phyloP scores from a whole-genome alignment of 2,888 invertebrate species.

The Adela reaumurella region DNA sequence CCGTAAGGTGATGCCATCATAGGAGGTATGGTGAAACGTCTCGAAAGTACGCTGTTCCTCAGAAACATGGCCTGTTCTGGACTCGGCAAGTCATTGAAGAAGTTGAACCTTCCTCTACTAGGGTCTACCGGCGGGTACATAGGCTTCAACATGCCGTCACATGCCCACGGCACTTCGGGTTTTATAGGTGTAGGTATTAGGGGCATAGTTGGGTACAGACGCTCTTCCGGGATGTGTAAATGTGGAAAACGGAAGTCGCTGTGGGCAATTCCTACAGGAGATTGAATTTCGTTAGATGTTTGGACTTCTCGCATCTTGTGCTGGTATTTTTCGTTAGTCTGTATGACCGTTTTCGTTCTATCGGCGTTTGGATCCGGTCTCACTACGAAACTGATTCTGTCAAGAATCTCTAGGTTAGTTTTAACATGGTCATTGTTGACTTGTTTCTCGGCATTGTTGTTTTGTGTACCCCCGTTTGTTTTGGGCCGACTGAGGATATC shows the following conservation, averaged over 20 bases:
- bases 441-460: not conserved
- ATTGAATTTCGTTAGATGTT: too few relatives aligned
- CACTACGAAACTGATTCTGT: not conserved
- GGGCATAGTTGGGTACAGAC: not conserved
- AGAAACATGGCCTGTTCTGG: not conserved
- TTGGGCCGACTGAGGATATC: not conserved
- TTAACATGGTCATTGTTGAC: not conserved
- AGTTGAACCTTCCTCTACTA: not conserved
- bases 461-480: not conserved
- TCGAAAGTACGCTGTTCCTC: not conserved
- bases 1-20: constrained; percentile 20
- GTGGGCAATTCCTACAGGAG: not conserved
- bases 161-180: not conserved
- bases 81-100: not conserved
- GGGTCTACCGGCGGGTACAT: not conserved
- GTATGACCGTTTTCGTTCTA: not conserved
- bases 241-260: not conserved
- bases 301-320: not conserved
- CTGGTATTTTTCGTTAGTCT: not conserved
- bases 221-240: not conserved
- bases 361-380: not conserved
- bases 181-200: not conserved
- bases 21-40: not conserved
- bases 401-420: not conserved
- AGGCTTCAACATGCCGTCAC: not conserved